Percentiles rank a stretch among this genome's conserved stretches.
Evolutionary conservation across 2,797 vertebrate species (phyloP).

Genomic region (Adelosebastes latens): DNA sequence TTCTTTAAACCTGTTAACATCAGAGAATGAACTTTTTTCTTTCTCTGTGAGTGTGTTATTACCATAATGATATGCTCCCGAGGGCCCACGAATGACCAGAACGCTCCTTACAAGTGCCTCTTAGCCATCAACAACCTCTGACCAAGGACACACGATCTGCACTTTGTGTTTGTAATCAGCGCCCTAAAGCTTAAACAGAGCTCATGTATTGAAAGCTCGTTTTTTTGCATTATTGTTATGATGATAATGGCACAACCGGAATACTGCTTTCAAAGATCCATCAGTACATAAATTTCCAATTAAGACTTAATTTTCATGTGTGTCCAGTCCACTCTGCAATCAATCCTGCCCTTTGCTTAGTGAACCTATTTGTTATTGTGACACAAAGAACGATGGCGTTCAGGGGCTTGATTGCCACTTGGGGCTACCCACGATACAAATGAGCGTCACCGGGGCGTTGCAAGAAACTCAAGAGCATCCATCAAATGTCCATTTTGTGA

Average conservation of each 20-base stretch:
- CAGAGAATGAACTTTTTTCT: constrained; percentile 6
- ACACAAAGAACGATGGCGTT: constrained; percentile 28
- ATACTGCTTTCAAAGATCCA: background rate
- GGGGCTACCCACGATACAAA: background rate
- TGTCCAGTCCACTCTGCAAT: constrained; percentile 21
- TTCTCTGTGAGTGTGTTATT: background rate
- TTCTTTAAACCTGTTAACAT: constrained; percentile 15
- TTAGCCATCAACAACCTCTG: constrained; percentile 10
- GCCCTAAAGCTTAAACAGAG: background rate
- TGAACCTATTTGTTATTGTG: constrained; percentile 31
- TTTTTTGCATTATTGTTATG: constrained; percentile 8
- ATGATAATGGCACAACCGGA: background rate
- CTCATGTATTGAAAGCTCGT: constrained; percentile 1
- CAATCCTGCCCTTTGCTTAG: background rate
- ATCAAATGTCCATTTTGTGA: constrained; percentile 1
- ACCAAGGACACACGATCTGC: constrained; percentile 1
- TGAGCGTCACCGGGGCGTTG: background rate
- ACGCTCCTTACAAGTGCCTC: constrained; percentile 10
- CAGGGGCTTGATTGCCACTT: constrained; percentile 35
- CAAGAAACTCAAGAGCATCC: constrained; percentile 1
- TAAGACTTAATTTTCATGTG: background rate
- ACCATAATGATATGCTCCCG: constrained; percentile 21
- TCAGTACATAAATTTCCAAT: constrained; percentile 10
- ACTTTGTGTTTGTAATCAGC: constrained; percentile 25
- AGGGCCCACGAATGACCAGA: constrained; percentile 5